phyloP scores from a whole-genome alignment of 1,140 invertebrate species.

The Cotesia vestalis region DNA sequence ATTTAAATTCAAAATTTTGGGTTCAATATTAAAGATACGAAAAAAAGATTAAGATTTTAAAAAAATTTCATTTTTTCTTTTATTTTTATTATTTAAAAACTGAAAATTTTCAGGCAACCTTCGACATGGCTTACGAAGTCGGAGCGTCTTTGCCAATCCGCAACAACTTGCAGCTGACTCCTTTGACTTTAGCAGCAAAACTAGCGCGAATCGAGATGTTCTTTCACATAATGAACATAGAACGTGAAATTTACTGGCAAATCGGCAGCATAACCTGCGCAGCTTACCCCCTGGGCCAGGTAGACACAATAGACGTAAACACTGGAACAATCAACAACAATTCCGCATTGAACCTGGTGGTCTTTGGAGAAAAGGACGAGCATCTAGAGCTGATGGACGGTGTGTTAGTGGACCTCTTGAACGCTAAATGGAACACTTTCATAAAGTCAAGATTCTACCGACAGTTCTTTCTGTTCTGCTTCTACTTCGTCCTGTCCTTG shows the following conservation, averaged over 20 bases:
- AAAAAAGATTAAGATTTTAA: not conserved
- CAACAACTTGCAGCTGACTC: slow-evolving; percentile 90
- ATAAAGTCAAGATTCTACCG: slow-evolving; percentile 93
- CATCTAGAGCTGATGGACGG: slow-evolving; percentile 97
- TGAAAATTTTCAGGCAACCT: slow-evolving; percentile 76
- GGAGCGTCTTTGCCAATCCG: slow-evolving; percentile 85
- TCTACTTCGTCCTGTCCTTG: slow-evolving; percentile 89
- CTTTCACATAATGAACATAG: slow-evolving; percentile 94
- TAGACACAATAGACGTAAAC: slow-evolving; percentile 93
- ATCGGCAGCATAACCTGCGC: slow-evolving; percentile 94
- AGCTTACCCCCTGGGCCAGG: slow-evolving; percentile 93
- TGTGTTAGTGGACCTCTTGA: slow-evolving; percentile 89
- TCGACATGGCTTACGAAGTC: slow-evolving; percentile 93
- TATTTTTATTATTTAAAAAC: too few relatives aligned
- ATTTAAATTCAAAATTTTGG: too few relatives aligned
- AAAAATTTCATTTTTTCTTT: not conserved
- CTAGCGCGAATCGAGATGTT: slow-evolving; percentile 93
- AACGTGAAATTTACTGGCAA: slow-evolving; percentile 96
- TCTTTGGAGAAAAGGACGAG: slow-evolving; percentile 94
- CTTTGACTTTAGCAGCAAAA: slow-evolving; percentile 92
- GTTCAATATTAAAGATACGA: too few relatives aligned
- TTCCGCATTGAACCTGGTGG: slow-evolving; percentile 96
- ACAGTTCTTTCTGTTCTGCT: slow-evolving; percentile 88
- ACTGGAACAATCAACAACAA: slow-evolving; percentile 93
- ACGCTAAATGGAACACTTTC: slow-evolving; percentile 98